Conservation (phyloP, 2,888 invertebrate genomes). For the Drosophila niveifrons region DNA sequence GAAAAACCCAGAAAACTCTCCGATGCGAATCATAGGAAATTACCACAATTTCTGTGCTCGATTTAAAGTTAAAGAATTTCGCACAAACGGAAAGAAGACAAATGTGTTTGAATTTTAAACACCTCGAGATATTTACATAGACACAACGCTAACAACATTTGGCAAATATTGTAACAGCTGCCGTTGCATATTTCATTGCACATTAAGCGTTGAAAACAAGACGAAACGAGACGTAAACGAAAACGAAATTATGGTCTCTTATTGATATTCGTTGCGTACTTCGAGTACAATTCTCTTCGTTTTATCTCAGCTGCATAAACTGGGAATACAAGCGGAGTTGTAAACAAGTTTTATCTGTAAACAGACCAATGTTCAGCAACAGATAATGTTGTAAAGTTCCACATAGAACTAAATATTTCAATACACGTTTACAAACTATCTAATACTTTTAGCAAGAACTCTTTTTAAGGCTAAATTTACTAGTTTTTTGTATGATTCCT, state of each 20-base stretch:
- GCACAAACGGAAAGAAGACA: constrained; percentile 29
- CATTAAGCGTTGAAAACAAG: constrained; percentile 15
- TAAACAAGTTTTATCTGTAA: neutral
- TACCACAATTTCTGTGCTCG: constrained; percentile 11
- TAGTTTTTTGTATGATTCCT: no score
- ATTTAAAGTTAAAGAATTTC: constrained; percentile 27
- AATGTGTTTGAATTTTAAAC: constrained; percentile 39
- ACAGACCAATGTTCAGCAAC: neutral
- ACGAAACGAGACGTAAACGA: constrained; percentile 3
- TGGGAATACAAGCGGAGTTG: constrained; percentile 3
- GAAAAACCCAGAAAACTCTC: neutral
- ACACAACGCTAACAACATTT: constrained; percentile 30
- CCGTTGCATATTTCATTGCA: constrained; percentile 37
- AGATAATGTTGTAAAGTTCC: no score
- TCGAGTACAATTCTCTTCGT: neutral
- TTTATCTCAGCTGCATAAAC: neutral
- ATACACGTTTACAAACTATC: no score
- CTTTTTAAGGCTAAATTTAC: no score
- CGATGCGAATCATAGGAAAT: neutral
- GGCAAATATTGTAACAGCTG: constrained; percentile 50
- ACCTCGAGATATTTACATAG: constrained; percentile 37
- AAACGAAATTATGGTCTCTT: constrained; percentile 8
- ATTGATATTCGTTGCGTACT: constrained; percentile 5
- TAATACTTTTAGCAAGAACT: no score
- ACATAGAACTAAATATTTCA: no score